Evolutionary conservation across 2,113 vertebrate genomes (phyloP).

Genomic region (Lamprotornis superbus): DNA sequence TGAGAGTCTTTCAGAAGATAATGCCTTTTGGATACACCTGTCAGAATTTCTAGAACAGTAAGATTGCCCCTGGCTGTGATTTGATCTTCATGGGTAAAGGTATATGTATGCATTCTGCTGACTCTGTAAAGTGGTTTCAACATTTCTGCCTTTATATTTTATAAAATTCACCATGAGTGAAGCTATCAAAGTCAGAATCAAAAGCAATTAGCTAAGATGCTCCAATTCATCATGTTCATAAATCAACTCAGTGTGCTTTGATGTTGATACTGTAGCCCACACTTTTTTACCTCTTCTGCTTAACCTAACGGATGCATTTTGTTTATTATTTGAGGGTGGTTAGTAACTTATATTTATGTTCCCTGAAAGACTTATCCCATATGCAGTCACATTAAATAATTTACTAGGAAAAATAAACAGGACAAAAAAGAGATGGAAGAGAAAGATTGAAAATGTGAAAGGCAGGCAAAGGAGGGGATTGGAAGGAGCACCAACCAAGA

Average conservation of each 20-base stretch:
- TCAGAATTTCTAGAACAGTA: not conserved
- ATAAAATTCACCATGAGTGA: not conserved
- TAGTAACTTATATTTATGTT: no score
- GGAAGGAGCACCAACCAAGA: not conserved
- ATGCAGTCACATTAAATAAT: not conserved
- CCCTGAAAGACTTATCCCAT: no score
- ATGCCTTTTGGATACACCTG: not conserved
- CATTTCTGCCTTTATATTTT: not conserved
- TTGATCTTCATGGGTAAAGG: not conserved
- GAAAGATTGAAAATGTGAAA: not conserved
- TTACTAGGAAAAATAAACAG: not conserved
- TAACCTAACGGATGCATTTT: not conserved
- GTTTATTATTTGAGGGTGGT: not conserved
- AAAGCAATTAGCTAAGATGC: not conserved
- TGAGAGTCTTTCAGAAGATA: not conserved
- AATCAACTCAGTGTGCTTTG: not conserved
- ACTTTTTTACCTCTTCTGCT: not conserved
- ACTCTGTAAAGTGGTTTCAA: not conserved
- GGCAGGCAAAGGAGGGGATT: not conserved
- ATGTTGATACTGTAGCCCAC: not conserved
- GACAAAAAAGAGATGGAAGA: not conserved
- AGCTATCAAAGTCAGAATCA: not conserved
- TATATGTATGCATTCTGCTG: not conserved
- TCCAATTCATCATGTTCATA: not conserved
- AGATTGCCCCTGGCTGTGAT: not conserved